Evolutionary conservation across 2,888 invertebrate species (phyloP).

Genomic region (Biston betularia): DNA sequence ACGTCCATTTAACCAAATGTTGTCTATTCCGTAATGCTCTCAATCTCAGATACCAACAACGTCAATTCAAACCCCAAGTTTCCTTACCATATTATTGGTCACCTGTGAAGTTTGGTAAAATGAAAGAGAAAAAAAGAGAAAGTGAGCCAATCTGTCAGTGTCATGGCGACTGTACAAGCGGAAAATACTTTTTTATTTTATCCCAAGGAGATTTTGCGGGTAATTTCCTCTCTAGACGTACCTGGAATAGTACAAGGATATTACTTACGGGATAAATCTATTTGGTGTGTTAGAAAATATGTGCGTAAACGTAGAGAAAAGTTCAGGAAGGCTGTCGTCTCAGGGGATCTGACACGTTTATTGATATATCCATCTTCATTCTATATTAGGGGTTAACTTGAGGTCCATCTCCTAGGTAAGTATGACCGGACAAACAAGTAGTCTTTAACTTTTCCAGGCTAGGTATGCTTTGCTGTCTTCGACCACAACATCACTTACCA

Average conservation of each 20-base stretch:
- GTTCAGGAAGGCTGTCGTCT: background rate
- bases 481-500: too few species aligned
- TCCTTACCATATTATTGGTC: too few species aligned
- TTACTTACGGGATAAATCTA: background rate
- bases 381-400: too few species aligned
- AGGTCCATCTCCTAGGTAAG: too few species aligned
- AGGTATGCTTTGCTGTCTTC: too few species aligned
- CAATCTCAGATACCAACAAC: too few species aligned
- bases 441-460: too few species aligned
- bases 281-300: background rate
- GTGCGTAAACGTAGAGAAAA: background rate
- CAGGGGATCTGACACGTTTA: background rate
- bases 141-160: slow-evolving; percentile 30
- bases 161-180: slow-evolving; percentile 14
- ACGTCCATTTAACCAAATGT: background rate
- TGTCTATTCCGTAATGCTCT: too few species aligned
- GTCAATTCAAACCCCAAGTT: too few species aligned
- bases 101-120: too few species aligned
- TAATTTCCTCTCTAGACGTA: slow-evolving; percentile 15
- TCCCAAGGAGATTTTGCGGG: slow-evolving; percentile 1
- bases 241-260: background rate
- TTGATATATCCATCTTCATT: too few species aligned
- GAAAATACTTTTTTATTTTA: slow-evolving; percentile 22
- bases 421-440: too few species aligned
- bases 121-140: background rate